Base-by-base conservation (phyloP, 2,888 invertebrate genomes). In the Platynereis dumerilii region DNA sequence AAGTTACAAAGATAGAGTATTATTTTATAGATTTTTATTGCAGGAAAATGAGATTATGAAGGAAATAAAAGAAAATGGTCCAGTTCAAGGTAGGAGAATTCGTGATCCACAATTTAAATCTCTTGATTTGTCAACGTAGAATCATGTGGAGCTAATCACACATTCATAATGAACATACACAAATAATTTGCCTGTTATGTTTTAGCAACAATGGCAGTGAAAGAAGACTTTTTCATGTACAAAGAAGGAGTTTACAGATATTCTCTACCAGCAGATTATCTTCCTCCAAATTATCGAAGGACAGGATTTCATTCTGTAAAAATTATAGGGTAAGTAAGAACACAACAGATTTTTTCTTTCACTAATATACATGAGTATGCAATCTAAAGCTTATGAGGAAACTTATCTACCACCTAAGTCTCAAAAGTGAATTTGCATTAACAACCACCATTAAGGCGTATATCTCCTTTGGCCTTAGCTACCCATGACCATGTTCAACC, bases 161-260 rank as follows among this genome's bases (percentile, higher is more conserved):
- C n/a, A n/a, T n/a, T n/a, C n/a, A n/a, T n/a, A n/a, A n/a, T n/a
- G n/a, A n/a, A n/a, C n/a, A n/a, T n/a, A 34, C 7, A 34, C 34
- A 34, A 12, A 34, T 34, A 34, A 7, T 34, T 34, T 12, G 34
- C 12, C 7, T 34, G 12, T 34, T 34, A 34, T 34, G 12, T 71
- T 75, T 5, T 71, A 80, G 80, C 96, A 0, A 91, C 93, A 17
- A 92, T 96, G 90, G 89, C 89, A 70, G 92, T 97, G 1, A 89
- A 92, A 80, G 92, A 92, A 74, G 96, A 97, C 84, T 94, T 97
- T 88, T 97, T 94, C 88, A 88, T 91, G 76, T 97, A 97, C 86
- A 87, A 88, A 63, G 88, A 89, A 48, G 96, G 96, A 2, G 87
- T 97, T 61, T 97, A 97, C 68, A 69, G 72, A 15, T 74, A 79